Base-by-base conservation (phyloP, 2,888 invertebrate genomes). In the Pandemis cinnamomeana region DNA sequence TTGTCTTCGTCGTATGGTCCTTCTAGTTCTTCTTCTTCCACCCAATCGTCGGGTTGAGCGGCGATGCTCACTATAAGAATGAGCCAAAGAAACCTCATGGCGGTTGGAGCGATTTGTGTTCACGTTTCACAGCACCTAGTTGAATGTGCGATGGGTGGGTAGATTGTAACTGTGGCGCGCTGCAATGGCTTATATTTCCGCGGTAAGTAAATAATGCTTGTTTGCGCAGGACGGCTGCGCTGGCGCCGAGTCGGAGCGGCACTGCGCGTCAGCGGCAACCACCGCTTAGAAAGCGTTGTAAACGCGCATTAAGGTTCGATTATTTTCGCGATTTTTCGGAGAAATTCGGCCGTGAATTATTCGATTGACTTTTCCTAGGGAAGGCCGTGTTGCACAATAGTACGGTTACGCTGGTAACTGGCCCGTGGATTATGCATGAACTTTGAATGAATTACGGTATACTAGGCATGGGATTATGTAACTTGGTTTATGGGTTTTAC, bases 271-370 rank as follows among this genome's bases (percentile, higher is more conserved):
- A 75, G 79, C 78, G 79, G 75, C 62, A 62, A 64, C 78, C 74
- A 75, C 77, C 77, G 78, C 83, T 82, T 87, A 90, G 91, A 91
- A 91, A 92, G 90, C 91, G 91, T 89, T 79, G 82, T 79, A 82
- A 86, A 88, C 83, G 81, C 87, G 85, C 79, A 77, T 78, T 87
- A 80, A 89, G 89, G 82, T 77, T 79, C 78, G 85, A 86, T 89
- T 87, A 86, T 89, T 85, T 87, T 88, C 81, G 87, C 86, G 86
- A 88, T 86, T 89, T 88, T 89, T 87, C 86, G 83, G 87, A 82
- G 88, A 91, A 90, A 90, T 81, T 63, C 83, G 86, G 82, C 90
- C 90, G 89, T 91, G 89, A 90, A 89, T 87, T 83, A 80, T 81
- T 71, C 44, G 77, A 81, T 78, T 80, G 77, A 78, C 83, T 86